Percentiles rank a stretch among this genome's conserved stretches.
These are phyloP conservation scores for Emydoidea blandingii DNA, from an alignment of 2,797 vertebrate genomes.

Conservation along the genomic window DNA sequence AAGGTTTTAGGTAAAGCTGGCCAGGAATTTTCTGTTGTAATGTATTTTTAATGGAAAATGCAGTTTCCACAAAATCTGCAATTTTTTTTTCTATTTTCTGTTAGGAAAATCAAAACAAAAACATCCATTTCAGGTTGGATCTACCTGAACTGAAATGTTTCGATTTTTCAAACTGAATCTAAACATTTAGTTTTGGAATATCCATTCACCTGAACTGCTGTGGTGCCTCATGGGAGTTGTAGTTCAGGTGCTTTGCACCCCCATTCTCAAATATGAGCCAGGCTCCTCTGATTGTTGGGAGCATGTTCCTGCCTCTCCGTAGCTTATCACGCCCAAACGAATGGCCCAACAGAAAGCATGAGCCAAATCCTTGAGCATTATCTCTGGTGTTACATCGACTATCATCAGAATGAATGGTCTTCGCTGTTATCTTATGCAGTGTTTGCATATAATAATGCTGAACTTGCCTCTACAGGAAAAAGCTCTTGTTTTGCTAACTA, in stretches of 20 bases:
- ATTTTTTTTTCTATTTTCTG: accelerated
- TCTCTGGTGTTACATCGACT: neutral
- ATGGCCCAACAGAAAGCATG: neutral
- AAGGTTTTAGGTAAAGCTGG: neutral
- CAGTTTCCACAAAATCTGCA: neutral
- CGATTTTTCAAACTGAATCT: neutral
- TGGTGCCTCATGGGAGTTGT: neutral
- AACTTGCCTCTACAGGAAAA: neutral
- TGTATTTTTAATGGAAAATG: neutral
- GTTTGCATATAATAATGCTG: neutral
- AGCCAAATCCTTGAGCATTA: neutral
- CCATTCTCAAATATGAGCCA: neutral
- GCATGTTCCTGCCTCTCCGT: neutral
- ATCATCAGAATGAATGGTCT: neutral
- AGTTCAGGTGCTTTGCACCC: neutral
- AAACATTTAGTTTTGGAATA: neutral
- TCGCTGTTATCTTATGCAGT: neutral
- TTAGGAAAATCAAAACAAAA: neutral
- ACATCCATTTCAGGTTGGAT: neutral
- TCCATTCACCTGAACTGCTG: neutral
- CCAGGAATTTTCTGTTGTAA: neutral
- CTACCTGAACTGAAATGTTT: neutral
- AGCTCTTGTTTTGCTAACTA: neutral
- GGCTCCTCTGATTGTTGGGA: neutral
- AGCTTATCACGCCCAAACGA: neutral